Conservation (phyloP, 1,140 invertebrate species). For the Radopholus similis region DNA sequence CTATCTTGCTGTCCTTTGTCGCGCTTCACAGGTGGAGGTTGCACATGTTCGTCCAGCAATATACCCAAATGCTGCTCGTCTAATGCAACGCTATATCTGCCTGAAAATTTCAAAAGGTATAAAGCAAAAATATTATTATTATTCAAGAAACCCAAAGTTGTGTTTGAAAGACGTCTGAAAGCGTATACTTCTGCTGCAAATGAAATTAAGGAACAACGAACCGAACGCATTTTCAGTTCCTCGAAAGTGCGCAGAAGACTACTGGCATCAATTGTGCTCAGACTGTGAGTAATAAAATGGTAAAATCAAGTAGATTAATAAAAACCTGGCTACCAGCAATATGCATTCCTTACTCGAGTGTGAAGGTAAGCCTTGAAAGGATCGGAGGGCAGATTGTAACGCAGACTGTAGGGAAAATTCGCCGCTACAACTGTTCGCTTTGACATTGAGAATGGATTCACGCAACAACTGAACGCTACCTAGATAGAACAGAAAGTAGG, state of each 20-base stretch:
- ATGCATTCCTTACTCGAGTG: constrained; percentile 36
- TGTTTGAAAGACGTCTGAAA: constrained; percentile 26
- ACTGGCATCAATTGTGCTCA: constrained; percentile 18
- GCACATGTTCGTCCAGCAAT: constrained; percentile 25
- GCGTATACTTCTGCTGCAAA: constrained; percentile 29
- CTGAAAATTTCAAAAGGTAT: constrained; percentile 18
- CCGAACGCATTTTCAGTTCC: constrained; percentile 25
- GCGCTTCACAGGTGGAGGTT: constrained; percentile 18
- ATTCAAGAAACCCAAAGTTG: constrained; percentile 18
- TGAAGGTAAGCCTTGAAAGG: constrained; percentile 23
- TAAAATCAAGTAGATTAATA: not conserved
- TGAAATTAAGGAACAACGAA: constrained; percentile 31
- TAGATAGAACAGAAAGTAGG: not conserved
- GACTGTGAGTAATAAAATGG: not conserved
- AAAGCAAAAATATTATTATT: not conserved
- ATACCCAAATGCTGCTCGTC: constrained; percentile 31
- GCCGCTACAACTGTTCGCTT: constrained; percentile 16
- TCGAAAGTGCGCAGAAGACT: constrained; percentile 16
- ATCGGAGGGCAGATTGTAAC: constrained; percentile 13
- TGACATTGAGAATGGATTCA: constrained; percentile 20
- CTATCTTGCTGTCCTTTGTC: constrained; percentile 21
- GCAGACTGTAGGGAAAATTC: constrained; percentile 28
- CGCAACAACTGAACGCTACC: constrained; percentile 13
- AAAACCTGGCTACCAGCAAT: constrained; percentile 16
- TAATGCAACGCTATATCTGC: constrained; percentile 30